Evolutionary conservation across 2,797 vertebrate genomes (phyloP), one percentile per base, ranked within the genome.

Genomic region (Cheirogaleus major): DNA sequence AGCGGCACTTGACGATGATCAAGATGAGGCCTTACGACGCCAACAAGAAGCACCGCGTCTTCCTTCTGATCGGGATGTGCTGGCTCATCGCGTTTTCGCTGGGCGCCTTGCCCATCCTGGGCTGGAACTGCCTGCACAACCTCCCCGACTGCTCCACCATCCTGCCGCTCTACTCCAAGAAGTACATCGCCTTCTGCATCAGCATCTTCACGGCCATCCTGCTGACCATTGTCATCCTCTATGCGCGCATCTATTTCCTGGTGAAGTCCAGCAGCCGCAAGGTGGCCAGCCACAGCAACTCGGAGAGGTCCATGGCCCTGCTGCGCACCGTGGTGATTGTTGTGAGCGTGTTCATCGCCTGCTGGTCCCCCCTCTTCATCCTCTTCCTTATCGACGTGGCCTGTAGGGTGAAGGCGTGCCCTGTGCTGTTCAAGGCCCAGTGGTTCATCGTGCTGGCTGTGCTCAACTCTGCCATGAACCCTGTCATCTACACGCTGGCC

Each of bases 1-100:
- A 99, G 97, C 98, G 99, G 82, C 99, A 99, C 98, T 98, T 99
- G 98, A 99, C 99, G 15, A 99, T 99, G 99, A 99, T 99, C 97
- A 99, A 99, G 98, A 99, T 99, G 99, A 99, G 99, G 97, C 99
- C 99, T 9, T 99, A 99, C 0, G 99, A 99, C 0, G 99, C 99
- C 41, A 99, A 99, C 97, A 99, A 99, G 98, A 99, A 99, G 89
- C 99, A 99, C 98, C 99, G 99, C 17, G 99, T 99, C 69, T 99
- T 99, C 83, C 98, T 99, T 25, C 99, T 99, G 25, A 99, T 99
- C 75, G 99, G 99, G 57, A 98, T 99, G 7, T 99, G 99, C 98
- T 99, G 99, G 99, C 97, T 99, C 52, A 99, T 99, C 11, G 99
- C 99, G 0, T 81, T 99, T 87, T 98, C 98, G 7, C 98, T 99